phyloP scores from a whole-genome alignment of 2,888 invertebrate species.

The Leptopilina syphax region DNA sequence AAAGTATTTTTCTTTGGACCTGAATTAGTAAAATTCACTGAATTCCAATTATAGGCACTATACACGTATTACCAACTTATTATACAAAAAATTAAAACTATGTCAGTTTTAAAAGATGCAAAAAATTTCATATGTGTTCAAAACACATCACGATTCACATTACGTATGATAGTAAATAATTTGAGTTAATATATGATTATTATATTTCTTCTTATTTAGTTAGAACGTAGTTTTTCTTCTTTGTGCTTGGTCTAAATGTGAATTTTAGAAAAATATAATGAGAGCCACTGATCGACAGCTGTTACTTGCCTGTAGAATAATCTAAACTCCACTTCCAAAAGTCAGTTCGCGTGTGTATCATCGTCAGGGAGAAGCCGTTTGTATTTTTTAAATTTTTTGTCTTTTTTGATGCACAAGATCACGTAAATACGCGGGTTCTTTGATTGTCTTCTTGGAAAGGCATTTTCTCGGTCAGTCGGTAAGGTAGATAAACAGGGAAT shows the following conservation, averaged over 20 bases:
- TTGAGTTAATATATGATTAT: too few relatives aligned
- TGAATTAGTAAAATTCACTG: too few relatives aligned
- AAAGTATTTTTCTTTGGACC: too few relatives aligned
- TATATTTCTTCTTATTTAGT: too few relatives aligned
- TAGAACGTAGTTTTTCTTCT: too few relatives aligned
- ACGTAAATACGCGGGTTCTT: slow-evolving; percentile 60
- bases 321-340: slow-evolving; percentile 64
- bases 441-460: slow-evolving; percentile 73
- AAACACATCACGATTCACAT: too few relatives aligned
- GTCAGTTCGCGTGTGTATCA: slow-evolving; percentile 71
- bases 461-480: slow-evolving; percentile 25
- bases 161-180: too few relatives aligned
- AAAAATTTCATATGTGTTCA: too few relatives aligned
- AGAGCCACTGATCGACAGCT: slow-evolving; percentile 75
- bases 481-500: slow-evolving; percentile 66
- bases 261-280: slow-evolving; percentile 56
- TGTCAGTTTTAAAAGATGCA: too few relatives aligned
- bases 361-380: slow-evolving; percentile 64
- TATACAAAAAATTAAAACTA: too few relatives aligned
- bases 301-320: slow-evolving; percentile 72
- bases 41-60: too few relatives aligned
- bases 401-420: slow-evolving; percentile 66
- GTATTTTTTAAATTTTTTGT: slow-evolving; percentile 61
- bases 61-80: too few relatives aligned
- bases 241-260: not conserved